phyloP scores from a whole-genome alignment of 2,113 vertebrate genomes.

The Mustela nigripes region DNA sequence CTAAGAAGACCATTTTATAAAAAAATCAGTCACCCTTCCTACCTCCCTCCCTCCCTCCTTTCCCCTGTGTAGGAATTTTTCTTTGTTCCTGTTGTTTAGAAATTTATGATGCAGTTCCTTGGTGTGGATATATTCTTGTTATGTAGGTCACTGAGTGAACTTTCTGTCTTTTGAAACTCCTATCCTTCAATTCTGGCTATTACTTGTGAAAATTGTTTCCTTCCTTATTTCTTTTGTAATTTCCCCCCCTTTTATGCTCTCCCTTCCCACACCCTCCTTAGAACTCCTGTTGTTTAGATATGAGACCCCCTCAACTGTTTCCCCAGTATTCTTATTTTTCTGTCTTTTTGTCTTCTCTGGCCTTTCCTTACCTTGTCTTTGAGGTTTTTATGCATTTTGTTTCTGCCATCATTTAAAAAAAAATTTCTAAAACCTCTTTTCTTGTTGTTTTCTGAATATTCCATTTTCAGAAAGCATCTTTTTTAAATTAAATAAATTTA shows the following conservation, averaged over 20 bases:
- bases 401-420: not conserved
- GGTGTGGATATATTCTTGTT: not conserved
- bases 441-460: not conserved
- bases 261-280: not conserved
- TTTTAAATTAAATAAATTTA: too few relatives aligned
- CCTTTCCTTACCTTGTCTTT: slow-evolving; percentile 9
- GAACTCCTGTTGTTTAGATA: not conserved
- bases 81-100: not conserved
- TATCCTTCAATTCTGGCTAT: not conserved
- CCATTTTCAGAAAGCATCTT: slow-evolving; percentile 6
- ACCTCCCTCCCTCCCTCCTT: not conserved
- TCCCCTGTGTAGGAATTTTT: not conserved
- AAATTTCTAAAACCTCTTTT: not conserved
- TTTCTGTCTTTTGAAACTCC: not conserved
- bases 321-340: not conserved
- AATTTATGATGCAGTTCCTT: not conserved
- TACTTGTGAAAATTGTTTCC: slow-evolving; percentile 8
- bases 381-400: not conserved
- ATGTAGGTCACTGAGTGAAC: not conserved
- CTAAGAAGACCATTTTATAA: not conserved
- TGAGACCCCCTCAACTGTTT: not conserved
- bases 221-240: not conserved
- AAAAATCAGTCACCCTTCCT: not conserved
- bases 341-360: not conserved
- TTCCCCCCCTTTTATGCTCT: not conserved